Percentiles rank a stretch among this genome's conserved stretches.
Conservation (phyloP, 2,888 invertebrate genomes). For the Drosophila atroscutellata region DNA sequence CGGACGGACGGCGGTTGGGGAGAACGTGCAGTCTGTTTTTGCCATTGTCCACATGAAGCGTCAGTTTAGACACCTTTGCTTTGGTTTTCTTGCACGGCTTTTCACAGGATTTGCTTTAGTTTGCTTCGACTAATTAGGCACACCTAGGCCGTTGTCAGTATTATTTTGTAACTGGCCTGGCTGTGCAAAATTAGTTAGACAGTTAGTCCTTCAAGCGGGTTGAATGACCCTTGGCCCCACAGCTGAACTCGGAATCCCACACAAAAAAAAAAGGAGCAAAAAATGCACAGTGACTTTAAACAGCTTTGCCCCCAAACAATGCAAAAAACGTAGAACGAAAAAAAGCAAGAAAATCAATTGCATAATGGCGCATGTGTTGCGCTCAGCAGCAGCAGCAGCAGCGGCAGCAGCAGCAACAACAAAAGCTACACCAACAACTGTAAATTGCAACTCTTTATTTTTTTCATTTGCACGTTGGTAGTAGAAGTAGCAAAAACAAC, state of each 20-base stretch:
- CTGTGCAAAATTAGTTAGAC: slow-evolving; percentile 61
- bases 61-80: slow-evolving; percentile 80
- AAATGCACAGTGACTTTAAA: slow-evolving; percentile 30
- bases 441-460: slow-evolving; percentile 74
- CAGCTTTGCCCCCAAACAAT: slow-evolving; percentile 62
- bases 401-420: slow-evolving; percentile 14
- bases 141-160: slow-evolving; percentile 39
- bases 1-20: not conserved
- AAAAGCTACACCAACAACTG: slow-evolving; percentile 20
- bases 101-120: slow-evolving; percentile 63
- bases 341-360: slow-evolving; percentile 77
- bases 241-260: slow-evolving; percentile 34
- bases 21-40: slow-evolving; percentile 57
- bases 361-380: slow-evolving; percentile 82
- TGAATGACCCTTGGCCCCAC: slow-evolving; percentile 63
- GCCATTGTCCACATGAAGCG: slow-evolving; percentile 72
- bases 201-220: slow-evolving; percentile 56
- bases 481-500: slow-evolving; percentile 42
- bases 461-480: slow-evolving; percentile 60
- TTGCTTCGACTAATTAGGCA: slow-evolving; percentile 72
- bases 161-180: slow-evolving; percentile 34
- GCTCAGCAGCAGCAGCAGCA: slow-evolving; percentile 48
- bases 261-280: slow-evolving; percentile 11
- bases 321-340: slow-evolving; percentile 37
- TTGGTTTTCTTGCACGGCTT: slow-evolving; percentile 33